Evolutionary conservation across 1,140 invertebrate genomes (phyloP), one percentile per base, ranked within the genome.

Genomic region (Drosophila setifemur): DNA sequence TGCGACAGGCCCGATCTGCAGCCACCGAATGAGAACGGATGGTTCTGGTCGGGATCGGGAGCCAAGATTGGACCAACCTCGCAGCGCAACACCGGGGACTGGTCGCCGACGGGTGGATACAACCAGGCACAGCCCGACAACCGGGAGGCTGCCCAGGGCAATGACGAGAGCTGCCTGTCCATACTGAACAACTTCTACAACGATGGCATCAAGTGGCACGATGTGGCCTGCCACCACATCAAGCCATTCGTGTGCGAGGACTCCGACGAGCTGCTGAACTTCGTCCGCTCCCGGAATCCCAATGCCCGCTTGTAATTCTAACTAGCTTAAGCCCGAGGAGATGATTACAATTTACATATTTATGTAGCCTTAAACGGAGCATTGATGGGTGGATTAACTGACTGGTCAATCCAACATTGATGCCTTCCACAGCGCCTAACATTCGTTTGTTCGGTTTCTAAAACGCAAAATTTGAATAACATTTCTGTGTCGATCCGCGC

Each of bases 161-260:
- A 97, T 71, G 96, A 97, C 79, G 96, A 97, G 91, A 96, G 96
- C 19, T 98, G 96, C 83, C 89, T 98, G 77, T 95, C 96, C 14
- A 96, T 97, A 69, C 91, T 97, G 74, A 97, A 97, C 92, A 97
- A 97, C 90, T 97, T 97, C 92, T 97, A 97, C 92, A 95, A 96
- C 78, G 96, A 97, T 83, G 96, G 96, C 26, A 93, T 97, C 74
- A 97, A 97, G 91, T 97, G 96, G 89, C 96, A 97, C 92, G 96
- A 97, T 86, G 96, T 97, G 9, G 96, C 96, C 48, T 97, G 96
- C 82, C 95, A 97, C 89, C 96, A 98, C 90, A 92, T 96, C 52
- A 98, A 98, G 91, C 96, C 96, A 1, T 97, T 97, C 92, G 96
- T 98, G 2, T 98, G 96, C 90, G 96, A 98, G 91, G 96, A 97